These are phyloP conservation scores for Sialia sialis DNA, from an alignment of 2,113 vertebrate species.

Conservation along the genomic window DNA sequence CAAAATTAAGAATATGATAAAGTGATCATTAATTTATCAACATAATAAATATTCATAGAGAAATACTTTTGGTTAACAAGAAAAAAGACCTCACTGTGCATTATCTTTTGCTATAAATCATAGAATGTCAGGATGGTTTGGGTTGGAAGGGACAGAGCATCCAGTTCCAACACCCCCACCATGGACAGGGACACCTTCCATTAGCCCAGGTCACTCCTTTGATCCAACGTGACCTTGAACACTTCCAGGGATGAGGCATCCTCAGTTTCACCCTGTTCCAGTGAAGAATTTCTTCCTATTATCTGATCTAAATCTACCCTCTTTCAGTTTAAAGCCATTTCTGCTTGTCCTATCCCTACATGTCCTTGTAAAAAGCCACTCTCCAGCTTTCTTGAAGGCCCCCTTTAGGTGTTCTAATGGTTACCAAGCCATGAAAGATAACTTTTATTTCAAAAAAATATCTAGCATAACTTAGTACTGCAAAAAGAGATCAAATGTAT, in stretches of 20 bases:
- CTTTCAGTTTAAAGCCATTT: not conserved
- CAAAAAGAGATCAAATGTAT: conserved; percentile 1
- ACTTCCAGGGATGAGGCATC: not conserved
- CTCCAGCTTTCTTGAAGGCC: not conserved
- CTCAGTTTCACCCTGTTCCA: not conserved
- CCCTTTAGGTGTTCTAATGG: not conserved
- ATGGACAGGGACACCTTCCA: not conserved
- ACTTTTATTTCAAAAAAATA: not conserved
- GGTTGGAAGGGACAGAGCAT: not conserved
- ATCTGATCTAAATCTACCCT: not conserved
- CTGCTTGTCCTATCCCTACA: not conserved
- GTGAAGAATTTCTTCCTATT: not conserved
- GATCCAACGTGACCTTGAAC: not conserved
- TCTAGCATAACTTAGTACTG: not conserved
- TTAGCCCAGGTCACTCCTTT: not conserved
- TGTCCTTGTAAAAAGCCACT: not conserved
- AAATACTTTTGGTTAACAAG: not conserved
- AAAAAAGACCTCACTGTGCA: not conserved
- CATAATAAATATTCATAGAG: not conserved
- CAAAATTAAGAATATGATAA: conserved; percentile 18
- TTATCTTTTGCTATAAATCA: not conserved
- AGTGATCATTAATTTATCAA: not conserved
- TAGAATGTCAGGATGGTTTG: not conserved
- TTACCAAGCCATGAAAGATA: not conserved
- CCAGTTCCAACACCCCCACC: not conserved